phyloP scores from a whole-genome alignment of 2,113 vertebrate genomes.

The Anarhynchus alexandrinus region DNA sequence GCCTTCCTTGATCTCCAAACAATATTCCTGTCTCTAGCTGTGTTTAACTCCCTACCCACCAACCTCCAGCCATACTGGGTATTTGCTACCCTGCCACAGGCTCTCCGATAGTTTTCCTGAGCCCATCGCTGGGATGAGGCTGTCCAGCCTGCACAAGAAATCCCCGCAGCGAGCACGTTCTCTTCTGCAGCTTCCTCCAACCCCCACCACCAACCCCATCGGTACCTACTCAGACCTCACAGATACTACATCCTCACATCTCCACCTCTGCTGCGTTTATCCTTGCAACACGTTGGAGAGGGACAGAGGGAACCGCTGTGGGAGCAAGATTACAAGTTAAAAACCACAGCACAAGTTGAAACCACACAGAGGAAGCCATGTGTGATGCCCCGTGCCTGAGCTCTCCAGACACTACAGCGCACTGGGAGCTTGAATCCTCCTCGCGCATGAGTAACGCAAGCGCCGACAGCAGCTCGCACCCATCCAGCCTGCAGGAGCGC shows the following conservation, averaged over 20 bases:
- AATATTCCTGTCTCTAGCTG: background rate
- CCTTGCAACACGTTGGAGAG: background rate
- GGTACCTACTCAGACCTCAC: background rate
- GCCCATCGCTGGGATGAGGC: background rate
- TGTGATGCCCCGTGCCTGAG: background rate
- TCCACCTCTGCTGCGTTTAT: background rate
- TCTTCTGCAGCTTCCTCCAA: background rate
- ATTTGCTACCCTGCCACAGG: background rate
- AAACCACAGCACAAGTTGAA: background rate
- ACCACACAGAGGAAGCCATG: background rate
- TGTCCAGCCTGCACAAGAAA: background rate
- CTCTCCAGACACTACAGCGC: background rate
- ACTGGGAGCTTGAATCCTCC: background rate
- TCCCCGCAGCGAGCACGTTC: background rate
- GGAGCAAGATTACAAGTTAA: background rate
- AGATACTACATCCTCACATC: background rate
- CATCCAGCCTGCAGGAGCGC: background rate
- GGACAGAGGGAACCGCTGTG: background rate
- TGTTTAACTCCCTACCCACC: constrained; percentile 1
- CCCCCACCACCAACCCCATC: background rate
- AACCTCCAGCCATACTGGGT: accelerated
- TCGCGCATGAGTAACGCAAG: background rate
- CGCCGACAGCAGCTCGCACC: background rate
- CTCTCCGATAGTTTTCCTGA: background rate
- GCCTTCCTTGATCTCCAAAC: background rate